Conservation (phyloP, 1,140 invertebrate genomes). For the Ceratoteleas bidentatus region DNA sequence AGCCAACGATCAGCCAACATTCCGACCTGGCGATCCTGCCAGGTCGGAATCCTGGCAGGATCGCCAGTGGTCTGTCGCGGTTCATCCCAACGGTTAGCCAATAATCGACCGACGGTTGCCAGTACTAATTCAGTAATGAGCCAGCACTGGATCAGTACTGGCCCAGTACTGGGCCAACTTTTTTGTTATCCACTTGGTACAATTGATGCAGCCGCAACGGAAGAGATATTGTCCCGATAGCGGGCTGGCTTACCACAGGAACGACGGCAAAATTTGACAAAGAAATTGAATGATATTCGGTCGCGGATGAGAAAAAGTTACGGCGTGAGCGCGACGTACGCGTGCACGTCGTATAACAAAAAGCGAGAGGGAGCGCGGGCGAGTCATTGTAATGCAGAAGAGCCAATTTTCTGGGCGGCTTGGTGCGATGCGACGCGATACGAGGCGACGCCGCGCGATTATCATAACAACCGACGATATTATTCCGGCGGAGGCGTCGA, state of each 20-base stretch:
- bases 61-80: no score
- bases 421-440: conserved; percentile 80
- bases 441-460: conserved; percentile 79
- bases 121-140: no score
- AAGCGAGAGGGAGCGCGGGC: conserved; percentile 61
- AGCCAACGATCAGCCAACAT: no score
- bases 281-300: conserved; percentile 38
- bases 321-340: conserved; percentile 23
- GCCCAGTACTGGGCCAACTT: no score
- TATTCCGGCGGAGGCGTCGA: conserved; percentile 76
- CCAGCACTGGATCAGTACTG: no score
- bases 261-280: conserved; percentile 32
- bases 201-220: no score
- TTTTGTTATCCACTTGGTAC: no score
- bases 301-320: conserved; percentile 18
- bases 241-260: conserved; percentile 13
- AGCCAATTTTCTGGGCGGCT: conserved; percentile 82
- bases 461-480: conserved; percentile 82
- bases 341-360: conserved; percentile 61
- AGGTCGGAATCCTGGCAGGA: no score
- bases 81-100: no score
- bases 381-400: conserved; percentile 82
- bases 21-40: no score
- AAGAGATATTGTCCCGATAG: no score
- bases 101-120: no score